Evolutionary conservation across 2,888 invertebrate genomes (phyloP).

Genomic region (Drosophila yooni): DNA sequence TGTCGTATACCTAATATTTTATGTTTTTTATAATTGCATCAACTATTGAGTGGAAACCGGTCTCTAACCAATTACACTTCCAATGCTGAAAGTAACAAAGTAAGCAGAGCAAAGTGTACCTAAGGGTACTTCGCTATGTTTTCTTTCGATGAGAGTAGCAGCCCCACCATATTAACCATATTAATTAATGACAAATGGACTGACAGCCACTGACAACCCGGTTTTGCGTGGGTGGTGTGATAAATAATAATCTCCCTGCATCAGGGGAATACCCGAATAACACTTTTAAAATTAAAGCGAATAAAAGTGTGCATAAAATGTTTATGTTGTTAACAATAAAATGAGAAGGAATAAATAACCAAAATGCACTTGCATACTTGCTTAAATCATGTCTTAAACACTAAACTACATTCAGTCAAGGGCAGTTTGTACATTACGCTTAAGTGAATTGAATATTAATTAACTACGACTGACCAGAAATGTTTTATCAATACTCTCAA

Average conservation of each 20-base stretch:
- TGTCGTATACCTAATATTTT: not conserved
- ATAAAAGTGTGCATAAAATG: not conserved
- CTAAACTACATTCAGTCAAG: not conserved
- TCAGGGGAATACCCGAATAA: not conserved
- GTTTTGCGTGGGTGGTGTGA: slow-evolving; percentile 17
- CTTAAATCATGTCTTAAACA: no score
- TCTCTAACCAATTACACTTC: slow-evolving; percentile 15
- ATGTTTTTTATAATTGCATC: slow-evolving; percentile 29
- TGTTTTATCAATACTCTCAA: not conserved
- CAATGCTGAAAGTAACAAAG: slow-evolving; percentile 20
- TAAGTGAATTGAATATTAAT: not conserved
- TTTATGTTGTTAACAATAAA: no score
- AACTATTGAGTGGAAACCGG: slow-evolving; percentile 52
- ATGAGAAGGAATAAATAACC: no score
- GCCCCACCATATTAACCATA: slow-evolving; percentile 32
- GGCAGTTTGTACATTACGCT: not conserved
- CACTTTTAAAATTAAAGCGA: not conserved
- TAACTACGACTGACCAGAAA: not conserved
- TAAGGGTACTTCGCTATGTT: slow-evolving; percentile 22
- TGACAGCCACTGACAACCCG: not conserved
- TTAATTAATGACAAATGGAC: slow-evolving; percentile 35
- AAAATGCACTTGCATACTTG: not conserved
- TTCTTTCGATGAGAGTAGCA: slow-evolving; percentile 5
- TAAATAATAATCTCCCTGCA: slow-evolving; percentile 10
- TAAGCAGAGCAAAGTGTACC: slow-evolving; percentile 4